phyloP scores from a whole-genome alignment of 2,113 vertebrate genomes.

The Glareola pratincola region DNA sequence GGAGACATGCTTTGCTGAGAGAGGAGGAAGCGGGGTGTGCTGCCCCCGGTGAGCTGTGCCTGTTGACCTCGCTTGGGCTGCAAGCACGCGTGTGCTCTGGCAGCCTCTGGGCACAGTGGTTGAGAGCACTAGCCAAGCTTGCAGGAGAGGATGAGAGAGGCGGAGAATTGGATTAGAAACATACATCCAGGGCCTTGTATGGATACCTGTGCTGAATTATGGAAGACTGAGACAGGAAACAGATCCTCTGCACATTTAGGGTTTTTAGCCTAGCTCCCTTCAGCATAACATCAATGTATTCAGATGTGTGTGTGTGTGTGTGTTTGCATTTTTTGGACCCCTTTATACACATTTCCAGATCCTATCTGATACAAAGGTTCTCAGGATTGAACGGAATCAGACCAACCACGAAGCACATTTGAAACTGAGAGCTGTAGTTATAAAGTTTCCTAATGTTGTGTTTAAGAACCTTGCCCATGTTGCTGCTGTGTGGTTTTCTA shows the following conservation, averaged over 20 bases:
- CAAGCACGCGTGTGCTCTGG: fast-evolving
- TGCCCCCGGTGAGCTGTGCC: fast-evolving
- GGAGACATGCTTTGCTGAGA: too few relatives aligned
- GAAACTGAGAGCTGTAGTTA: neutral
- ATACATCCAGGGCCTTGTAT: neutral
- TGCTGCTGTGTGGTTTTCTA: neutral
- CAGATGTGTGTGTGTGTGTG: fast-evolving
- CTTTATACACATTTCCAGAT: neutral
- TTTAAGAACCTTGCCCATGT: neutral
- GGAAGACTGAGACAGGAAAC: neutral
- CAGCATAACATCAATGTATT: neutral
- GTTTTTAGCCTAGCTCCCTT: neutral
- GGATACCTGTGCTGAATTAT: neutral
- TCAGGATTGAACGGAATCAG: neutral
- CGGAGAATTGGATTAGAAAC: neutral
- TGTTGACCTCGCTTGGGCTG: neutral
- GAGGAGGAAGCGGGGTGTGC: neutral
- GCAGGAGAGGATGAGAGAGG: neutral
- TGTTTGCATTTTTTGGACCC: neutral
- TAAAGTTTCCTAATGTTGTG: neutral
- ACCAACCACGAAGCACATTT: neutral
- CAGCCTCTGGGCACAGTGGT: neutral
- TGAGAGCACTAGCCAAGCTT: neutral
- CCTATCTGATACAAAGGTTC: neutral
- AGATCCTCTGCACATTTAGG: neutral